Base-by-base conservation (phyloP, 2,888 invertebrate species). In the Chrysina gloriosa region DNA sequence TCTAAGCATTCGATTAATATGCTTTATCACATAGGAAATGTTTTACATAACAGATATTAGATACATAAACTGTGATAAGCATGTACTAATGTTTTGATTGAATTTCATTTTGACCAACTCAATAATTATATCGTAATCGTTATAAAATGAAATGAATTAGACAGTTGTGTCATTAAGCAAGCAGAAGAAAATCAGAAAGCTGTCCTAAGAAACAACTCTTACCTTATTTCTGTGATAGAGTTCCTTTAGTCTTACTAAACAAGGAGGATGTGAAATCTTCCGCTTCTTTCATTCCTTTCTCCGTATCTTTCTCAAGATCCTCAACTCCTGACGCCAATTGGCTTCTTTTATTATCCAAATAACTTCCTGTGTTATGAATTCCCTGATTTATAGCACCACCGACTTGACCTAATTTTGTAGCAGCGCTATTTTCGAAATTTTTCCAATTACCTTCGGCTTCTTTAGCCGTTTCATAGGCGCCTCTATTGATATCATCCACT, bases 291-390 rank as follows among this genome's bases (percentile, higher is more conserved):
- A 67, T 63, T 4, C 69, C 73, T 23, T 73, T 70, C 47, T 75
- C 72, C 7, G 72, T 67, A 50, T 68, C 71, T 54, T 72, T 71
- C 29, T 73, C 73, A 14, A 71, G 67, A 45, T 76, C 75, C 47
- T 73, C 74, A n/a, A 75, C 63, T 27, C 70, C 72, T 19, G 73
- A 72, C 34, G 73, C 74, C 9, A 75, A n/a, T 39, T 75, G 72
- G 21, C 72, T 73, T n/a, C 74, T 64, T 63, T 75, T 75, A 9
- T 65, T 54, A 25, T 75, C 76, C 23, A 76, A 47, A 56, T 68
- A 75, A 31, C 70, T 63, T 23, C 72, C 71, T 1, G 74, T 71
- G 34, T 74, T 72, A 2, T 70, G 67, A 2, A 75, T 4, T 47
- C 64, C 73, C 63, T 74, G 67, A 45, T 72, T 71, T 5, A 74